Conservation (phyloP, 2,797 vertebrate genomes). For the Phataginus tetradactyla region DNA sequence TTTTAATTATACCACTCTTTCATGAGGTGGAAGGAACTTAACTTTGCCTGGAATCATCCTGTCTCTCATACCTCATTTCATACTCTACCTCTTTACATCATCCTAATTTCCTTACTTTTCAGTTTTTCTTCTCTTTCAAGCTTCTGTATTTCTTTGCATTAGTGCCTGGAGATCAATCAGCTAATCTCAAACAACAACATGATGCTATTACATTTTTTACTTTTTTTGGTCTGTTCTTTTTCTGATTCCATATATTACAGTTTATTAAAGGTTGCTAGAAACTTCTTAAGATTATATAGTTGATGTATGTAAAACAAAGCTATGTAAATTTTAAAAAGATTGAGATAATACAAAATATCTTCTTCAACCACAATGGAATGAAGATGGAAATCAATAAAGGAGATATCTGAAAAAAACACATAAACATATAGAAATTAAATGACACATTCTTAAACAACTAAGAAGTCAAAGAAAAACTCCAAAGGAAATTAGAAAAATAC, state of each 20-base stretch:
- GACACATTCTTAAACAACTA: background rate
- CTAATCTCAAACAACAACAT: background rate
- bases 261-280: background rate
- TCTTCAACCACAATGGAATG: background rate
- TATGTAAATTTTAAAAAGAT: background rate
- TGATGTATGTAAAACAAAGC: background rate
- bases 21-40: background rate
- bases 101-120: background rate
- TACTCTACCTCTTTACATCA: background rate
- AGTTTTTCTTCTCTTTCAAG: background rate
- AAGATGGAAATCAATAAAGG: background rate
- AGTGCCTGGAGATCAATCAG: background rate
- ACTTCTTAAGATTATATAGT: background rate
- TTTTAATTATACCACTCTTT: background rate
- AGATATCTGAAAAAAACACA: background rate
- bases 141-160: background rate
- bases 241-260: background rate
- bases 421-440: background rate
- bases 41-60: background rate
- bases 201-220: background rate
- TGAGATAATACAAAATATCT: background rate
- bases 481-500: background rate
- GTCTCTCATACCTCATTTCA: background rate
- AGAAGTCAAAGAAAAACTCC: background rate
- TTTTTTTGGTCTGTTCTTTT: background rate